phyloP scores from a whole-genome alignment of 2,797 vertebrate genomes.

The Gouania willdenowi region DNA sequence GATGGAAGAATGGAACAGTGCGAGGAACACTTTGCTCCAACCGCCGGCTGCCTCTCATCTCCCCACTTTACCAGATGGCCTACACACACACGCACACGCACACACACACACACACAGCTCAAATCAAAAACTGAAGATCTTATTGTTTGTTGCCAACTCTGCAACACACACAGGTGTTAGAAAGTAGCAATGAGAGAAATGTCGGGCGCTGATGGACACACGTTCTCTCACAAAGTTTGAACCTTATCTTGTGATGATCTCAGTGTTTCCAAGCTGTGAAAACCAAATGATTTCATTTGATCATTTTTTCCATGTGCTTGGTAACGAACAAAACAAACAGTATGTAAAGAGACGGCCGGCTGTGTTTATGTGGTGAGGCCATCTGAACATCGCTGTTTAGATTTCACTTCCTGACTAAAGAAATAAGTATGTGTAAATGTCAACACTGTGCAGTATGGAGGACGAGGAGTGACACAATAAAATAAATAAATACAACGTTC shows the following conservation, averaged over 20 bases:
- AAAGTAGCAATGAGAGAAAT: slow-evolving; percentile 3
- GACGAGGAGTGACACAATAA: too few species aligned
- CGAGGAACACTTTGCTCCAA: slow-evolving; percentile 36
- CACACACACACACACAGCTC: background rate
- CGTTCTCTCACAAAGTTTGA: slow-evolving; percentile 5
- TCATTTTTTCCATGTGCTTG: too few species aligned
- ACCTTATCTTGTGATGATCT: background rate
- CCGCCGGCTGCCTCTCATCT: slow-evolving; percentile 45
- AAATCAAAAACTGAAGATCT: slow-evolving; percentile 42
- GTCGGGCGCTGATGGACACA: slow-evolving; percentile 8
- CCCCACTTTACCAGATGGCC: slow-evolving; percentile 47
- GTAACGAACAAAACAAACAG: too few species aligned
- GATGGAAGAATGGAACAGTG: slow-evolving; percentile 45
- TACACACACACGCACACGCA: slow-evolving; percentile 14
- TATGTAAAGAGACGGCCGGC: background rate
- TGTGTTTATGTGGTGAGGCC: slow-evolving; percentile 10
- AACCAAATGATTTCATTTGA: slow-evolving; percentile 17
- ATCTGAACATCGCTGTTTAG: slow-evolving; percentile 10
- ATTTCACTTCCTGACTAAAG: slow-evolving; percentile 15
- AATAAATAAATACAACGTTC: too few species aligned
- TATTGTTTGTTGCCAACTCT: slow-evolving; percentile 43
- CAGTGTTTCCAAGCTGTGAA: background rate
- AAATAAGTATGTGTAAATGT: background rate
- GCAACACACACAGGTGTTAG: slow-evolving; percentile 19
- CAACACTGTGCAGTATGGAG: too few species aligned